Conservation (phyloP, 2,888 invertebrate species). For the Orthosia gracilis region DNA sequence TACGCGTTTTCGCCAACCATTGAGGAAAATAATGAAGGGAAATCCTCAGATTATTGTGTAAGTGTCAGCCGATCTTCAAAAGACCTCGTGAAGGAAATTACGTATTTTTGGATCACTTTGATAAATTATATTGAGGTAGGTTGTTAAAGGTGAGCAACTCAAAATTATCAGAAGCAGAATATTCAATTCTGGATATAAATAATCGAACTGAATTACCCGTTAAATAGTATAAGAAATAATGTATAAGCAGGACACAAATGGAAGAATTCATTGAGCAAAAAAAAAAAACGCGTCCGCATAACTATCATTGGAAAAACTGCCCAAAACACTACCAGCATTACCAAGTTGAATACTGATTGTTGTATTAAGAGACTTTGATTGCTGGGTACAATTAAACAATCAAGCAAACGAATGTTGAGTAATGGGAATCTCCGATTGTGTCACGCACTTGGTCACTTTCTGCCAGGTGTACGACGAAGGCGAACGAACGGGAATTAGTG, state of each 20-base stretch:
- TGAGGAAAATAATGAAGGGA: conserved; percentile 35
- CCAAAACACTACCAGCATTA: too few relatives aligned
- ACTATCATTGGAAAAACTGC: too few relatives aligned
- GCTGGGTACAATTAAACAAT: not conserved
- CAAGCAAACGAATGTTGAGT: not conserved
- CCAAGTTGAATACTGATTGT: too few relatives aligned
- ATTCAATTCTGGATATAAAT: not conserved
- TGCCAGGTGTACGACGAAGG: too few relatives aligned
- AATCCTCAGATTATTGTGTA: conserved; percentile 26
- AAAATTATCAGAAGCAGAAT: not conserved
- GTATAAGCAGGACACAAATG: too few relatives aligned
- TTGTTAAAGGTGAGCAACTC: too few relatives aligned
- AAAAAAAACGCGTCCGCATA: too few relatives aligned
- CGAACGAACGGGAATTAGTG: too few relatives aligned
- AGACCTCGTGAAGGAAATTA: not conserved
- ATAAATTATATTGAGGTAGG: not conserved
- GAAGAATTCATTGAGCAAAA: too few relatives aligned
- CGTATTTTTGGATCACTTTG: conserved; percentile 15
- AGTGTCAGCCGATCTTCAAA: conserved; percentile 13
- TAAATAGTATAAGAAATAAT: too few relatives aligned
- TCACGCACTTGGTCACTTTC: not conserved
- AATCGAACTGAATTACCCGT: not conserved
- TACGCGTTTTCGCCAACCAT: conserved; percentile 22
- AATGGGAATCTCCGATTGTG: not conserved
- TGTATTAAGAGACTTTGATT: too few relatives aligned